These are phyloP conservation scores for Kobus ellipsiprymnus DNA, from an alignment of 2,113 vertebrate genomes.

Conservation along the genomic window DNA sequence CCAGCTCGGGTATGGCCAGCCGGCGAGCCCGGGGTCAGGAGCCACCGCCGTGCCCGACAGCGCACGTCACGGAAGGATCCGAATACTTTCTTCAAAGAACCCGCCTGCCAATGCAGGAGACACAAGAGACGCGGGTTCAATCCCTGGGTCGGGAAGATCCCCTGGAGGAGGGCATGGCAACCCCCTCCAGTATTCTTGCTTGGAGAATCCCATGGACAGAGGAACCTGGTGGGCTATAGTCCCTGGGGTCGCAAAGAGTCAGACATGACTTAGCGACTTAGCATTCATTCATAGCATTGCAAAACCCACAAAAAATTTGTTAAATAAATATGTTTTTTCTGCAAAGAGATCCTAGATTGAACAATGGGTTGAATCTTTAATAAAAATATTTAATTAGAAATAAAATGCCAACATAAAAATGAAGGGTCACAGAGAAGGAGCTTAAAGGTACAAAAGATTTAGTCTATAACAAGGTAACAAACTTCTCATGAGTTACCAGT, in stretches of 20 bases:
- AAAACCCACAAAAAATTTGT: not conserved
- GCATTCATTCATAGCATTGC: not conserved
- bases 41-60: rapidly evolving
- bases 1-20: too few species aligned
- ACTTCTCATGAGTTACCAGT: not conserved
- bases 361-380: not conserved
- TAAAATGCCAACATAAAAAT: not conserved
- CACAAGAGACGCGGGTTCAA: rapidly evolving
- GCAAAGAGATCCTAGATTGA: not conserved
- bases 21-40: too few species aligned
- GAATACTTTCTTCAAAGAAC: too few species aligned
- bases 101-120: too few species aligned
- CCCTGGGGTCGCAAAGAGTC: too few species aligned
- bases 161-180: too few species aligned
- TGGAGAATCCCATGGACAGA: too few species aligned
- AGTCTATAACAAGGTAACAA: not conserved
- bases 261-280: too few species aligned
- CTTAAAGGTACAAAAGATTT: not conserved
- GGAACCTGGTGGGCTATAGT: too few species aligned
- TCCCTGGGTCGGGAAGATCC: too few species aligned
- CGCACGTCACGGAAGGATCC: too few species aligned
- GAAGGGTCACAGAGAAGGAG: not conserved
- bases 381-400: conserved; percentile 26
- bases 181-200: too few species aligned
- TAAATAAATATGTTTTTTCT: not conserved